Conservation (phyloP, 2,797 vertebrate genomes). For the Falco cherrug region DNA sequence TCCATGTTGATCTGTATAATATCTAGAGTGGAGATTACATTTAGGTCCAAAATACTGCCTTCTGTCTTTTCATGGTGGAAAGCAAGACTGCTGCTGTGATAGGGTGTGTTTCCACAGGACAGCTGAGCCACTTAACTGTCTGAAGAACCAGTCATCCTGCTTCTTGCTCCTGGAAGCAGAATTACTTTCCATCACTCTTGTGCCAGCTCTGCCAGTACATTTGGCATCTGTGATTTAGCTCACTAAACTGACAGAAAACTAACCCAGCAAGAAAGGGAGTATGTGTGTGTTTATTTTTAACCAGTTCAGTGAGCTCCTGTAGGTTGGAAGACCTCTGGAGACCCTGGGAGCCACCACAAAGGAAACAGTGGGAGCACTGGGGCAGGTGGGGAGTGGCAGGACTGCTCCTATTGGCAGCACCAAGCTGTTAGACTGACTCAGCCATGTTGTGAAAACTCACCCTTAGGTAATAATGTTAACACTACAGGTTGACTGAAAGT, state of each 20-base stretch:
- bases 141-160: neutral
- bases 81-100: neutral
- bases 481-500: neutral
- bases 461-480: conserved; percentile 46
- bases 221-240: neutral
- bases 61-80: neutral
- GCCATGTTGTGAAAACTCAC: conserved; percentile 35
- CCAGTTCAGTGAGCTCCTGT: neutral
- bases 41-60: neutral
- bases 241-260: neutral
- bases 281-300: neutral
- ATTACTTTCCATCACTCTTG: neutral
- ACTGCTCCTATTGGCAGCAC: conserved; percentile 8
- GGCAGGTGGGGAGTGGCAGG: neutral
- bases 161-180: neutral
- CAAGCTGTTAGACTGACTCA: conserved; percentile 2
- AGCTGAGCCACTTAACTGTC: neutral
- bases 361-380: neutral
- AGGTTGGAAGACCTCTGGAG: neutral
- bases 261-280: neutral
- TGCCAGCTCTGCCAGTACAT: neutral
- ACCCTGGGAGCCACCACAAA: neutral
- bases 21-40: neutral
- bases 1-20: neutral
- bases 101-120: neutral